Evolutionary conservation across 2,113 vertebrate genomes (phyloP).

Genomic region (Thamnophis sirtalis): DNA sequence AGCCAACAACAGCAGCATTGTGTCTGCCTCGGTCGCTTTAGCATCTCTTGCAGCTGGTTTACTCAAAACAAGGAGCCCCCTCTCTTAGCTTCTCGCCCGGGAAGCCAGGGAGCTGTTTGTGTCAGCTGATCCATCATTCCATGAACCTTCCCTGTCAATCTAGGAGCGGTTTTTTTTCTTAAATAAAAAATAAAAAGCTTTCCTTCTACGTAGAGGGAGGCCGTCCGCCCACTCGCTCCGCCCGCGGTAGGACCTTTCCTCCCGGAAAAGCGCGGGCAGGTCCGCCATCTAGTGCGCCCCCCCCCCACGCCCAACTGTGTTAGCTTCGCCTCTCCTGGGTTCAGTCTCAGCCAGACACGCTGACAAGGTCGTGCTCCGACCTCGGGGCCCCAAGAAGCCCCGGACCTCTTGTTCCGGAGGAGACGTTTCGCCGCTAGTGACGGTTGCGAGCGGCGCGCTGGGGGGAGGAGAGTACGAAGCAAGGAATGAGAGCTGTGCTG

Average conservation of each 20-base stretch:
- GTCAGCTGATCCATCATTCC: constrained; percentile 42
- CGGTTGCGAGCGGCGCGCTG: constrained; percentile 6
- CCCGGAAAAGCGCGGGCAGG: neutral
- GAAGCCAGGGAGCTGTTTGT: constrained; percentile 43
- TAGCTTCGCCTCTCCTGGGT: neutral
- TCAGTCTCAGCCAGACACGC: neutral
- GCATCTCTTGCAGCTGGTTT: constrained; percentile 82
- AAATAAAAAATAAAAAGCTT: neutral
- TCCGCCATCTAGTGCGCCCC: neutral
- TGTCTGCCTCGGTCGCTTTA: constrained; percentile 78
- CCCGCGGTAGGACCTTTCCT: neutral
- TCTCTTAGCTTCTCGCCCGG: constrained; percentile 20
- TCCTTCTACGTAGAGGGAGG: neutral
- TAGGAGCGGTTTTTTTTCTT: neutral
- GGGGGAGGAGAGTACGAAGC: neutral
- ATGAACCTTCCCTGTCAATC: constrained; percentile 2
- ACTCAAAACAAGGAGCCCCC: constrained; percentile 71
- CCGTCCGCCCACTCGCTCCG: neutral
- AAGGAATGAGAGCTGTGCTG: constrained; percentile 37
- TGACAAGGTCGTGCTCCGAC: neutral
- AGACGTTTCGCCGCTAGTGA: constrained; percentile 37
- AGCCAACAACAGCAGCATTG: constrained; percentile 91
- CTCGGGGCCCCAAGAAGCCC: neutral
- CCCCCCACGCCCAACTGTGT: neutral
- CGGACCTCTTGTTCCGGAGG: neutral